These are phyloP conservation scores for Malurus splendens DNA, from an alignment of 2,797 vertebrate species.

Conservation along the genomic window DNA sequence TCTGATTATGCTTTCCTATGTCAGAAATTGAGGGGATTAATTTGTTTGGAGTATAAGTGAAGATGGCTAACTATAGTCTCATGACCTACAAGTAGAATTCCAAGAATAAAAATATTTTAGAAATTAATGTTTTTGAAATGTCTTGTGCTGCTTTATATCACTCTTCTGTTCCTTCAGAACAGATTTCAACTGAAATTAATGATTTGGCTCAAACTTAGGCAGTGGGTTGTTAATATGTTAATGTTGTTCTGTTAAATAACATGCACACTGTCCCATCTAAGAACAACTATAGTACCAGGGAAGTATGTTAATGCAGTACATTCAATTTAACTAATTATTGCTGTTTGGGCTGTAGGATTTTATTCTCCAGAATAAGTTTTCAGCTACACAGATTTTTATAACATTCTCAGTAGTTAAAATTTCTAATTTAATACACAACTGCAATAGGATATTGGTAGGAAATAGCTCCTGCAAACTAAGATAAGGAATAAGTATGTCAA, in stretches of 20 bases:
- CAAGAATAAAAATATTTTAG: not conserved
- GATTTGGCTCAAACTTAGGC: not conserved
- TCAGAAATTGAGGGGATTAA: not conserved
- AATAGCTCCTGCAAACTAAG: conserved; percentile 14
- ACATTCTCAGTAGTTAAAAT: not conserved
- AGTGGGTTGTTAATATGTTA: not conserved
- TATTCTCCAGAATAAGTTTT: not conserved
- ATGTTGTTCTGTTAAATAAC: not conserved
- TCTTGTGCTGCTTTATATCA: not conserved
- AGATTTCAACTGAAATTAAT: not conserved
- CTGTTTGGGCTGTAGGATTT: not conserved
- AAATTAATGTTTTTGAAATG: not conserved
- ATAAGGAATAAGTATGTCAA: conserved; percentile 11
- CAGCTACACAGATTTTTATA: not conserved
- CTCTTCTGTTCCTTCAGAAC: not conserved
- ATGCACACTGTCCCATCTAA: not conserved
- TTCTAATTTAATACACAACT: conserved; percentile 5
- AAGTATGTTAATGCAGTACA: not conserved
- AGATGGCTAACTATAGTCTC: not conserved
- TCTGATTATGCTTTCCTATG: not conserved
- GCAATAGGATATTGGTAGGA: conserved; percentile 7
- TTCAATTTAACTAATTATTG: not conserved
- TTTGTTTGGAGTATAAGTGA: not conserved
- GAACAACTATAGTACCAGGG: not conserved
- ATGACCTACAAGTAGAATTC: not conserved